Base-by-base conservation (phyloP, 2,888 invertebrate species). In the Smittia aterrima region DNA sequence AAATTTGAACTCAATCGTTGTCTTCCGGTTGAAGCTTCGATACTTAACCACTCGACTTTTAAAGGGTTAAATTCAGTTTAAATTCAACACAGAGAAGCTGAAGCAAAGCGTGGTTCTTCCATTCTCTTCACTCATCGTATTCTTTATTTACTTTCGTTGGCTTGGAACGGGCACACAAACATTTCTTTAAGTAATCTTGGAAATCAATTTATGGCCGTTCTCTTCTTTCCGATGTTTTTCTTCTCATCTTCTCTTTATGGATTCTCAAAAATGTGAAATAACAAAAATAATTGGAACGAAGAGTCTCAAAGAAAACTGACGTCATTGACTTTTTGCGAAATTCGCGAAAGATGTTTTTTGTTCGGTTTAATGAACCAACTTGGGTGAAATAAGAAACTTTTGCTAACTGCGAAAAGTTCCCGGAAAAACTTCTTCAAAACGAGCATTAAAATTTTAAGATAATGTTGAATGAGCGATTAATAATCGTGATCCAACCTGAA, bases 381-480 rank as follows among this genome's bases (percentile, higher is more conserved):
- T 47, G 13, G 13, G 47, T 6, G 11, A 47, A 47, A 47, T 32
- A 32, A 32, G 32, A 47, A 47, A 2, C 11, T 47, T 47, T 47
- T 11, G 47, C 13, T 6, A 16, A 47, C n/a, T n/a, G 16, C 47
- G 47, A 47, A 3, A 32, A 32, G 9, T 9, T 32, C 32, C 9
- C 9, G 32, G 32, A 32, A 32, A 32, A 32, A 32, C 32, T 32
- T 32, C n/a, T 32, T 3, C 32, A 3, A 32, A 32, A 32, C 32
- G 9, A 32, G 47, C 47, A 47, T 47, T 47, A 47, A 47, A 47
- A 32, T 32, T 47, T n/a, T 3, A 11, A 47, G 47, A 47, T 47
- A 47, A 47, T 47, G 4, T 32, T 47, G 47, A 47, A 47, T 47
- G 47, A 47, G 47, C 47, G 47, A 47, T 47, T 47, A 47, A 47